Conservation (phyloP, 1,140 invertebrate species). For the Caerostris extrusa region DNA sequence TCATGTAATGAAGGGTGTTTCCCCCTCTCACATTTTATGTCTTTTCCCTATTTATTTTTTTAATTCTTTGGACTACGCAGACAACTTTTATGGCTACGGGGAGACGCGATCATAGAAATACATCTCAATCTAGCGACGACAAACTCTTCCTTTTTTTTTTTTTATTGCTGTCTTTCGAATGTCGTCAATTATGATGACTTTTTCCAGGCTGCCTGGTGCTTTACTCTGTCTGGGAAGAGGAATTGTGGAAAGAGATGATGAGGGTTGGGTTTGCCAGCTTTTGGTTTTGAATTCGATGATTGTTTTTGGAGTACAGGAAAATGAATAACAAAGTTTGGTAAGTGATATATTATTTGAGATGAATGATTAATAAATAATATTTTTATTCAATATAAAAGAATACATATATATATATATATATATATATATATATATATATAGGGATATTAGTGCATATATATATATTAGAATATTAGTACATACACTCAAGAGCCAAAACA, state of each 20-base stretch:
- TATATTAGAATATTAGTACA: too few species aligned
- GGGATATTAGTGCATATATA: too few species aligned
- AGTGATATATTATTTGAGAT: too few species aligned
- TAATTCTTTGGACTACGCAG: conserved; percentile 2
- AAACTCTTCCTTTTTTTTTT: background rate
- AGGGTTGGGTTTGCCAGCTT: conserved; percentile 3
- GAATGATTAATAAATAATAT: too few species aligned
- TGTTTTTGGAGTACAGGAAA: background rate
- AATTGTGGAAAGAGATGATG: conserved; percentile 7
- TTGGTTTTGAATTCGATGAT: background rate
- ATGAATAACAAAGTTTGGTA: too few species aligned
- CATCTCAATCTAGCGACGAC: background rate
- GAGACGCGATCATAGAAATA: conserved; percentile 42
- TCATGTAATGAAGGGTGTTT: conserved; percentile 50
- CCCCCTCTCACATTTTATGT: background rate
- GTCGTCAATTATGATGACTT: conserved; percentile 22
- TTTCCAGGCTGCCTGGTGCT: background rate
- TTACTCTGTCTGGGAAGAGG: background rate
- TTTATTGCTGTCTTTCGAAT: background rate
- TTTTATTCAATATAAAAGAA: too few species aligned
- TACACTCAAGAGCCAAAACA: too few species aligned
- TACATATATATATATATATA: too few species aligned
- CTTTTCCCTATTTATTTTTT: conserved; percentile 6
- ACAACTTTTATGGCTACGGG: conserved; percentile 38
- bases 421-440: too few species aligned